Conservation (phyloP, 2,797 vertebrate genomes). For the Danio jaintianensis region DNA sequence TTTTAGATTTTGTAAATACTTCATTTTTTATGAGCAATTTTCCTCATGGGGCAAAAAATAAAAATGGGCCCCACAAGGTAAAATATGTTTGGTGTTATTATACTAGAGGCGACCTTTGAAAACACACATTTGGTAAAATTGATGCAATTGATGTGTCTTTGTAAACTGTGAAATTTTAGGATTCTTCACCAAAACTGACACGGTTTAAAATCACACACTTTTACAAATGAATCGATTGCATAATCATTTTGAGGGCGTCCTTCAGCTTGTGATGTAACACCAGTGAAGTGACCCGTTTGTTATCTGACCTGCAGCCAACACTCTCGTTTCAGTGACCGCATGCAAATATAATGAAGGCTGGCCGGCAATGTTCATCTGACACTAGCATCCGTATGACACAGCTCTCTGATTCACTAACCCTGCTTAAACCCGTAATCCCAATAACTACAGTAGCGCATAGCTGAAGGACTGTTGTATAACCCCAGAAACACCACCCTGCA, state of each 20-base stretch:
- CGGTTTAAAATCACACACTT: background rate
- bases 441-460: background rate
- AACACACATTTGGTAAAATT: no score
- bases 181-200: background rate
- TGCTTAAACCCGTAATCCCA: slow-evolving; percentile 32
- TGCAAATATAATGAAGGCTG: slow-evolving; percentile 31
- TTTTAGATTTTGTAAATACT: no score
- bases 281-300: slow-evolving; percentile 12
- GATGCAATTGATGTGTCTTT: no score
- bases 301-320: slow-evolving; percentile 8
- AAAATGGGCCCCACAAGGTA: no score
- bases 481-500: slow-evolving; percentile 15
- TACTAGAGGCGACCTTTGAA: no score
- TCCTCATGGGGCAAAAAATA: no score
- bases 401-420: slow-evolving; percentile 29
- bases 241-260: background rate
- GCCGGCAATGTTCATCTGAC: background rate
- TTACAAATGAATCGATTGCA: background rate
- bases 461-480: slow-evolving; percentile 23
- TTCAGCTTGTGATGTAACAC: slow-evolving; percentile 14
- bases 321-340: slow-evolving; percentile 11
- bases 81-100: no score
- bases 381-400: slow-evolving; percentile 1
- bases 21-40: no score
- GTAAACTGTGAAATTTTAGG: no score